Conservation (phyloP, 2,888 invertebrate species). For the Caenorhabditis wallacei region DNA sequence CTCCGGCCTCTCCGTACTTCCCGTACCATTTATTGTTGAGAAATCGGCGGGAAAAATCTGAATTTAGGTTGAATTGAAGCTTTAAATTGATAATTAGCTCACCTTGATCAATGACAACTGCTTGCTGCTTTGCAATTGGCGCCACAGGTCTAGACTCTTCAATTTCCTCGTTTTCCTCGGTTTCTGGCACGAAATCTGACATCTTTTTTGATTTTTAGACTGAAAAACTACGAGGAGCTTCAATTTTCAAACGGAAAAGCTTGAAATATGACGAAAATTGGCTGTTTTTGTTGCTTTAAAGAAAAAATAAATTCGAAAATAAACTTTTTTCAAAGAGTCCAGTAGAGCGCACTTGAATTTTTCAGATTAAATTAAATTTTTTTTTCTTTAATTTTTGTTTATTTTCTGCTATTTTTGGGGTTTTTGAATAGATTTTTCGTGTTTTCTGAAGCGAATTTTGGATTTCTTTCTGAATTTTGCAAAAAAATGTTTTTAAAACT, state of each 20-base stretch:
- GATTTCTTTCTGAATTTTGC: too few relatives aligned
- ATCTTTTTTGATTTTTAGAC: constrained; percentile 4
- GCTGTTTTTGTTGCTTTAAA: too few relatives aligned
- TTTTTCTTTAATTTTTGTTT: not conserved
- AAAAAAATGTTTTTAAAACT: too few relatives aligned
- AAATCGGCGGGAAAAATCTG: constrained; percentile 61
- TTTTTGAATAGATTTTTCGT: not conserved
- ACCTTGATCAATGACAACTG: constrained; percentile 26
- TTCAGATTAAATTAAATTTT: not conserved
- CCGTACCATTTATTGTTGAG: constrained; percentile 72
- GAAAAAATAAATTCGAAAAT: not conserved
- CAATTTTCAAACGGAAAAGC: not conserved
- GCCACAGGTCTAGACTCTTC: not conserved
- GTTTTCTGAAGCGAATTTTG: too few relatives aligned
- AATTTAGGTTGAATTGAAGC: not conserved
- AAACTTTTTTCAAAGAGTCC: not conserved
- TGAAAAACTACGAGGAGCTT: constrained; percentile 1
- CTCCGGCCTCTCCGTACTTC: constrained; percentile 61
- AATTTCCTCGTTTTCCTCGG: constrained; percentile 54
- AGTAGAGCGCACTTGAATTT: constrained; percentile 8
- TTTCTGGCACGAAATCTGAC: constrained; percentile 65
- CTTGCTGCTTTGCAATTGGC: not conserved
- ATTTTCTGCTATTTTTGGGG: not conserved
- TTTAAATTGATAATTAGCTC: not conserved
- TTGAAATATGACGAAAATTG: not conserved